Conservation (phyloP, 37 sponge, comb jelly and placozoan species). For the Cliona cf. orientalis region DNA sequence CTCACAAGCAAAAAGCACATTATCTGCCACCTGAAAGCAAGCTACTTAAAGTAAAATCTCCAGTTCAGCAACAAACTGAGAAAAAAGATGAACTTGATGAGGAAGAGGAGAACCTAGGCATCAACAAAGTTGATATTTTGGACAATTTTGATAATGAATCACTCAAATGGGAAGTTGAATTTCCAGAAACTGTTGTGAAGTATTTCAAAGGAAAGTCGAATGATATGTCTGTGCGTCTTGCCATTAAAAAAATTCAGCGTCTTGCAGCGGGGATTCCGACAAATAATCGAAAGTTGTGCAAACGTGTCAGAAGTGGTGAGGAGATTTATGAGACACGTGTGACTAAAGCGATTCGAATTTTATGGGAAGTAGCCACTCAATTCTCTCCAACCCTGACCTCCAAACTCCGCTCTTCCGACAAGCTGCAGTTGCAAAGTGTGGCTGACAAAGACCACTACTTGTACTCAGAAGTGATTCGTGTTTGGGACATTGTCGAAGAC, state of each 20-base stretch:
- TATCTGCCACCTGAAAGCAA: too few relatives aligned
- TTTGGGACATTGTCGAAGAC: conserved; percentile 62
- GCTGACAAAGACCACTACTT: conserved; percentile 2
- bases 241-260: conserved; percentile 28
- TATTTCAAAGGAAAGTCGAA: conserved; percentile 6
- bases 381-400: conserved; percentile 55
- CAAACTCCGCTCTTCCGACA: neutral
- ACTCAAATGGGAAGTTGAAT: conserved; percentile 82
- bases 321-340: conserved; percentile 65
- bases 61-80: too few relatives aligned
- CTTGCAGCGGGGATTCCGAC: conserved; percentile 56
- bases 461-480: conserved; percentile 71
- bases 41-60: too few relatives aligned
- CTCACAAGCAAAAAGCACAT: too few relatives aligned
- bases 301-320: conserved; percentile 21
- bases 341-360: conserved; percentile 41
- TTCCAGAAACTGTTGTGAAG: conserved; percentile 64
- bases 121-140: too few relatives aligned
- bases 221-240: neutral
- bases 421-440: too few relatives aligned
- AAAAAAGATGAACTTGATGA: too few relatives aligned
- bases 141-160: too few relatives aligned
- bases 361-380: conserved; percentile 66
- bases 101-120: too few relatives aligned
- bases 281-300: conserved; percentile 27